Conservation (phyloP, 2,797 vertebrate genomes). For the Mormyrus hasselquistii region DNA sequence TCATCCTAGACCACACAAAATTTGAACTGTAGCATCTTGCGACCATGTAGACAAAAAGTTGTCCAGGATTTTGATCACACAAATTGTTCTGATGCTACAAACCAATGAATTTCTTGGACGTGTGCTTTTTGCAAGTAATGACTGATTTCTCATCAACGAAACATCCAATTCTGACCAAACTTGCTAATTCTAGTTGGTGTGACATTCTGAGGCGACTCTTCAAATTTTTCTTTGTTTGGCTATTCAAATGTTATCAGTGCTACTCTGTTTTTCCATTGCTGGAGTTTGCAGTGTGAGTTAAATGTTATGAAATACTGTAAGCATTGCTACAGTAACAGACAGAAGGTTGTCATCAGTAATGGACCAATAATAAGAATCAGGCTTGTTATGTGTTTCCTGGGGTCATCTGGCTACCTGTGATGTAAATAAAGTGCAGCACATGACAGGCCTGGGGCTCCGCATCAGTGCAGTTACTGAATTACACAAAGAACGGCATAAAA, state of each 20-base stretch:
- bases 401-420: neutral
- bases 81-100: neutral
- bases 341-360: neutral
- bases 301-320: neutral
- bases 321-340: neutral
- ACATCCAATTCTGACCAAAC: neutral
- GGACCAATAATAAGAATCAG: neutral
- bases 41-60: neutral
- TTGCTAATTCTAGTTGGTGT: neutral
- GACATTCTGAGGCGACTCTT: neutral
- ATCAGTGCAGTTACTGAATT: neutral
- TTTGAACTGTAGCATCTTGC: neutral
- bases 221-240: neutral
- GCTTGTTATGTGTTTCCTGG: neutral
- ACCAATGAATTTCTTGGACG: neutral
- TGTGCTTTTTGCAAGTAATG: neutral
- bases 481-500: neutral
- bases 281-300: neutral
- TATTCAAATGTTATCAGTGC: neutral
- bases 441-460: neutral
- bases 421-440: neutral
- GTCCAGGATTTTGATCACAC: neutral
- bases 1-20: neutral
- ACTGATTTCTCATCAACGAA: neutral
- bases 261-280: neutral